Evolutionary conservation across 2,888 invertebrate species (phyloP), one percentile per base, ranked within the genome.

Genomic region (Caenorhabditis becei): DNA sequence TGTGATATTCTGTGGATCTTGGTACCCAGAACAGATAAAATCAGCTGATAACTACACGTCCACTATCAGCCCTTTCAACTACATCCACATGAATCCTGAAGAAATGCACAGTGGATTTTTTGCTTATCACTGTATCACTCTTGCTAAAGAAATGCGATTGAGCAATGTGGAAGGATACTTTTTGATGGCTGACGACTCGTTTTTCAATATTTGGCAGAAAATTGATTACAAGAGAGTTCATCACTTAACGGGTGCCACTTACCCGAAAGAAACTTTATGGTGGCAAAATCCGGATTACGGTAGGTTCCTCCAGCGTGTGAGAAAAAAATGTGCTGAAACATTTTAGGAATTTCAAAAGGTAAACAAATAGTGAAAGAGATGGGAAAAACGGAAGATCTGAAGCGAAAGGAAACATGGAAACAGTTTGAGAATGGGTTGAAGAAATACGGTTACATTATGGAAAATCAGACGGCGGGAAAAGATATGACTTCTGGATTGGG

Each of bases 161-260:
- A 49, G 28, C 8, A 79, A 79, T 62, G 66, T 79, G 0, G 11
- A 74, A 14, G 82, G 82, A 5, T 79, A 79, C 20, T 70, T 66
- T 32, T 16, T 70, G 35, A 58, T 82, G 74, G 59, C 77, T 0
- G 82, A 82, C 53, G 82, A 82, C 37, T 0, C 65, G 0, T 26
- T 66, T 18, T 82, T 69, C 65, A 82, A 82, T 20, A 71, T 82
- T 47, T 82, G 82, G 82, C 77, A 77, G 35, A 35, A 37, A 37
- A 65, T 82, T 18, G 77, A 80, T 58, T 74, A 41, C 18, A 41
- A 35, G 32, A 61, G 62, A 51, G 69, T 74, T 51, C 59, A 58
- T 51, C 65, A 66, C 37, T 5, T 63, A 1, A 8, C 1, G 1
- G 44, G 37, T 8, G 37, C 41, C 7, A 59, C 23, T 32, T 58